A percentile compares a stretch with the other conserved stretches of the same genome.
phyloP scores from a whole-genome alignment of 2,888 invertebrate species.

The Sicus ferrugineus region DNA sequence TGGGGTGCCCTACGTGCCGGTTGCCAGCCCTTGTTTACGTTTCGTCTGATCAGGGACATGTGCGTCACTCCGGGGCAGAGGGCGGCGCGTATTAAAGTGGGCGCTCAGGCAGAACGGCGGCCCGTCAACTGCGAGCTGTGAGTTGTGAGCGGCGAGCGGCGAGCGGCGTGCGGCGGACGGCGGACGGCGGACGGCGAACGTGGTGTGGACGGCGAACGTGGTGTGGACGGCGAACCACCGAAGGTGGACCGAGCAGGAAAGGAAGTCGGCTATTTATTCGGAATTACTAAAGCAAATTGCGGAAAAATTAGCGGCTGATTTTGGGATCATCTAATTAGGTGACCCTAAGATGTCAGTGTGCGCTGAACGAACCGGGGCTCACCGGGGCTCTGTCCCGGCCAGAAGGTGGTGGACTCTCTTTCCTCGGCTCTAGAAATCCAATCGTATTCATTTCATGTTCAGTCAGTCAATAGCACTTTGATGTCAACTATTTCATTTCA shows the following conservation, averaged over 20 bases:
- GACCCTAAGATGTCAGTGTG: constrained; percentile 21
- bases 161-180: neutral
- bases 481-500: constrained; percentile 26
- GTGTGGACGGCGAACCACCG: neutral
- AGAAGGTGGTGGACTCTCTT: neutral
- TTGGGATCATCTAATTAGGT: constrained; percentile 64
- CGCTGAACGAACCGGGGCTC: neutral
- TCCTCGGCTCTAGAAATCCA: neutral
- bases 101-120: neutral
- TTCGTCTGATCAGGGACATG: constrained; percentile 53
- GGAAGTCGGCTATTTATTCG: constrained; percentile 57
- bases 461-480: constrained; percentile 15
- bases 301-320: constrained; percentile 67
- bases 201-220: neutral
- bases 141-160: no score
- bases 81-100: constrained; percentile 12
- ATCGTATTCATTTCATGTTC: constrained; percentile 5
- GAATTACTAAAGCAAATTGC: constrained; percentile 65
- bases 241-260: neutral
- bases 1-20: constrained; percentile 21
- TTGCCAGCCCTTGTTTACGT: constrained; percentile 38
- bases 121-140: no score
- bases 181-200: no score
- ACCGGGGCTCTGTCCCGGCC: neutral
- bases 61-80: constrained; percentile 56